Evolutionary conservation across 2,113 vertebrate genomes (phyloP), one percentile per base, ranked within the genome.

Genomic region (Alethe diademata): DNA sequence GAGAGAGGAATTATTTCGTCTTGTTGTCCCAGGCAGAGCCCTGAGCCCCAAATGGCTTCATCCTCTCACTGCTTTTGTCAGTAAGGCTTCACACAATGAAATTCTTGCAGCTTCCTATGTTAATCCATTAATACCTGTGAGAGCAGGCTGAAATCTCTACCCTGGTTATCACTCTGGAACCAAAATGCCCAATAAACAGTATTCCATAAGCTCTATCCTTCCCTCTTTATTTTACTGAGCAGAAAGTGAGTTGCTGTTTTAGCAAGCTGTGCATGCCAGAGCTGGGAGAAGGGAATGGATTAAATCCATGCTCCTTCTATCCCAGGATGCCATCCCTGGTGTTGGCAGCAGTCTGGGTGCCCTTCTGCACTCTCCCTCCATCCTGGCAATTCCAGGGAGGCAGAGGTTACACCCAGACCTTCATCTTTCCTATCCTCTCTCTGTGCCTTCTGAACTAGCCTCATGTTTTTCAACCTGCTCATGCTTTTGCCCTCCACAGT

Each of bases 71-170:
- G 14, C 48, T 71, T 94, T 96, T 92, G 57, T 71, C 88, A 88
- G 42, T 16, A 67, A 88, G 28, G 69, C 61, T 93, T 88, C 79
- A 67, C 56, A 91, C 67, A 92, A 90, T 42, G 43, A 38, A 93
- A 79, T 86, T 56, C 61, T 67, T 86, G 48, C 88, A 78, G 85
- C 65, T 60, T 84, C 70, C 53, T 80, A 10, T 51, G 61, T 90
- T 96, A 96, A 96, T 95, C 92, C 79, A 95, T 86, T 88, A 95
- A 94, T 94, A 83, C 57, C 82, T 88, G 51, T 24, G 72, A 88
- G 45, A 94, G 31, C 57, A 78, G 58, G 48, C 65, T 86, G 79
- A 93, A 90, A 92, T 71, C 92, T 88, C 86, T 75, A 80, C 53
- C 74, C 61, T 42, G 45, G 57, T 76, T 92, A 88, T 86, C 61